A percentile compares a stretch with the other conserved stretches of the same genome.
These are phyloP conservation scores for Physeter macrocephalus DNA, from an alignment of 2,113 vertebrate genomes.

Conservation along the genomic window DNA sequence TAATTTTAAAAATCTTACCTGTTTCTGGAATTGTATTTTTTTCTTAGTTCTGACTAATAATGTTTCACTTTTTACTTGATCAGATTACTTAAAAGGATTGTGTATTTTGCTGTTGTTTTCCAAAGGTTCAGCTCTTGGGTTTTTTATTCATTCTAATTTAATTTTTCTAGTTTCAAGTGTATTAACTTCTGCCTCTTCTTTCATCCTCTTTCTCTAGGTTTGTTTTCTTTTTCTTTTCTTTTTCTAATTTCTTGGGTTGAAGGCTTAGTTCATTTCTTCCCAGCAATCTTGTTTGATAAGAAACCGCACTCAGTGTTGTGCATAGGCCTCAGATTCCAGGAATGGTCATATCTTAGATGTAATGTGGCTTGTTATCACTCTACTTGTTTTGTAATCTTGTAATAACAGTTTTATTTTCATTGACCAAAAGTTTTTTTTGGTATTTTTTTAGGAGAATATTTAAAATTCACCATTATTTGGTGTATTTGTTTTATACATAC, in stretches of 20 bases:
- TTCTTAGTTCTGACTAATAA: background rate
- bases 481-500: background rate
- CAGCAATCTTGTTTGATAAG: background rate
- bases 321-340: background rate
- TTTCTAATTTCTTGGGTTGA: background rate
- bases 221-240: background rate
- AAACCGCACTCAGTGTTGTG: background rate
- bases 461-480: background rate
- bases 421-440: background rate
- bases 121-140: background rate
- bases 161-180: background rate
- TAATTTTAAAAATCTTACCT: background rate
- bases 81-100: background rate
- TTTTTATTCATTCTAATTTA: background rate
- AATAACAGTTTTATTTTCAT: background rate
- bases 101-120: background rate
- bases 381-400: background rate
- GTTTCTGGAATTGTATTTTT: background rate
- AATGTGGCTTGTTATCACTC: background rate
- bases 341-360: background rate
- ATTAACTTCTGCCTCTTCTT: background rate
- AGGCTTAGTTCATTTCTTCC: background rate
- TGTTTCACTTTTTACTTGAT: background rate
- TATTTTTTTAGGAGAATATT: background rate
- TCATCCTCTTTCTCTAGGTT: background rate